Evolutionary conservation across 2,797 vertebrate genomes (phyloP).

Genomic region (Liasis olivaceus): DNA sequence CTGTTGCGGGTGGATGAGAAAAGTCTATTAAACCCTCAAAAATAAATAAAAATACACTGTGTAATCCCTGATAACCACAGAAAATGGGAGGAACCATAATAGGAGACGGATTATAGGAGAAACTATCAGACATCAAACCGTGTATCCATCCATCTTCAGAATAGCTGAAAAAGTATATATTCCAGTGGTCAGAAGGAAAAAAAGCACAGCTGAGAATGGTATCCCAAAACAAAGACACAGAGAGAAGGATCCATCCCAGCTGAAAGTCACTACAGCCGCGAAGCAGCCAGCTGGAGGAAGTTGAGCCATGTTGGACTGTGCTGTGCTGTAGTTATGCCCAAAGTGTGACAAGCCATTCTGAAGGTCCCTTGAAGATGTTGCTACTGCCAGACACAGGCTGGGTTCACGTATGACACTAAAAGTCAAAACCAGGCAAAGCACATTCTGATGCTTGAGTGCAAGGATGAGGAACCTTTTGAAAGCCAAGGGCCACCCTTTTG

Average conservation of each 20-base stretch:
- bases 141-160: too few relatives aligned
- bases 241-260: conserved; percentile 47
- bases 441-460: too few relatives aligned
- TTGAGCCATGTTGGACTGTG: conserved; percentile 52
- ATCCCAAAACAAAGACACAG: conserved; percentile 47
- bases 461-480: conserved; percentile 13
- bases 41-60: too few relatives aligned
- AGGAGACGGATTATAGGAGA: too few relatives aligned
- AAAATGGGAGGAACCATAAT: too few relatives aligned
- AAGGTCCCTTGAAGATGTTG: conserved; percentile 36
- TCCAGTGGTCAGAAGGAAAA: conserved; percentile 50
- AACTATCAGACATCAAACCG: too few relatives aligned
- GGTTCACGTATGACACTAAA: accelerated
- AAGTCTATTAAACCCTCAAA: background rate
- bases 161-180: background rate
- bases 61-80: too few relatives aligned
- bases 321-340: background rate
- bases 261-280: conserved; percentile 53
- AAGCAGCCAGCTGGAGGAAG: conserved; percentile 43
- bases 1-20: background rate
- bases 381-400: background rate
- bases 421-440: too few relatives aligned
- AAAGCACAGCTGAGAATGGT: conserved; percentile 64
- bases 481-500: conserved; percentile 5
- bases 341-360: conserved; percentile 60